Evolutionary conservation across 2,797 vertebrate species (phyloP), one percentile per base, ranked within the genome.

Genomic region (Neosilurus hyrtlii): DNA sequence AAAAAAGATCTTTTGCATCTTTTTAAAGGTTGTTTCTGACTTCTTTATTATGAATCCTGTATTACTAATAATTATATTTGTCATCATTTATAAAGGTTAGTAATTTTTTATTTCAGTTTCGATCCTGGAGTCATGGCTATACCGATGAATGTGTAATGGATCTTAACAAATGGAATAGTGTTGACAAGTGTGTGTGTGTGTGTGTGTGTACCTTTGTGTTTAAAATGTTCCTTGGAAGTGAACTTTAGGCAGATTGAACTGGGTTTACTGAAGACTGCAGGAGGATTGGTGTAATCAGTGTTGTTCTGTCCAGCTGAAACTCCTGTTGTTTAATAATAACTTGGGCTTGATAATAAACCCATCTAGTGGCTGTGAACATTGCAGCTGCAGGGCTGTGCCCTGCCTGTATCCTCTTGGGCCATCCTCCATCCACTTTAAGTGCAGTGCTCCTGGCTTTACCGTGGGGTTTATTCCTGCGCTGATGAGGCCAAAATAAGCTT

Each of bases 381-480:
- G 81, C 82, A 87, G 66, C 79, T 85, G 81, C 66, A 35, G 26
- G 51, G 43, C 8, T 1, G 73, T 67, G 51, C 9, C 30, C n/a
- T 18, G n/a, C 16, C 16, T 72, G 18, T 51, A 24, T 70, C 73
- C 61, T 80, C 61, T 74, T n/a, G 30, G 35, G 7, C 57, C 54
- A 10, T 24, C 72, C 22, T 62, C 18, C 71, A 67, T 61, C 30
- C 57, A 24, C n/a, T 75, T 49, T 49, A 43, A 73, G 57, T n/a
- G 59, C 77, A 74, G 63, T 18, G 65, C 37, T 59, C 30, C n/a
- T 11, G 9, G 72, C 16, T 73, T 30, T 73, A 66, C 62, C 20
- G 9, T 20, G 56, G 65, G 49, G 54, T 67, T 75, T 80, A 77
- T 80, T 83, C 78, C 59, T 52, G 30, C 63, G 16, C 66, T 66